These are phyloP conservation scores for Gibbula magus DNA, from an alignment of 2,888 invertebrate species.

Conservation along the genomic window DNA sequence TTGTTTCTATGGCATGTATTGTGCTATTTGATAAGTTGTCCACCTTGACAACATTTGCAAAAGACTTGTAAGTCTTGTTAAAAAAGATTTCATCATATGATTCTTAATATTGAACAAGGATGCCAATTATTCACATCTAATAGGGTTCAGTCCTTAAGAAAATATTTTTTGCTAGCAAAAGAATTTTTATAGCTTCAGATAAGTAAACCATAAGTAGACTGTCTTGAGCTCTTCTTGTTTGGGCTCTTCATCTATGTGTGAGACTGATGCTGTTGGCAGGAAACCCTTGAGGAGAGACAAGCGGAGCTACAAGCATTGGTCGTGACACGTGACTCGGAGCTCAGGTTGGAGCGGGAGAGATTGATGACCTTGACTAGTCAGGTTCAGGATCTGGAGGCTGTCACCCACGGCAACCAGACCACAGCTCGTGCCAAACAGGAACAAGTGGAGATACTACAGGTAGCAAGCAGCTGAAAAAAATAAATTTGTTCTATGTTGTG, in stretches of 20 bases:
- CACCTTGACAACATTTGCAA: no score
- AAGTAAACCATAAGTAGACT: no score
- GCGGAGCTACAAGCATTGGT: constrained; percentile 22
- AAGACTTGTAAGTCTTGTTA: no score
- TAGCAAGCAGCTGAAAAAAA: constrained; percentile 29
- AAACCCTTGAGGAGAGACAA: constrained; percentile 20
- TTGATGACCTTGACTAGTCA: constrained; percentile 44
- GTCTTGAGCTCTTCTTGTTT: no score
- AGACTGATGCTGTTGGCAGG: not conserved
- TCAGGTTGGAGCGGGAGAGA: constrained; percentile 54
- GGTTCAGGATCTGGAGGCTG: constrained; percentile 53
- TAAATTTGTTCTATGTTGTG: not conserved
- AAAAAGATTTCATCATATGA: no score
- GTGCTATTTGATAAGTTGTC: no score
- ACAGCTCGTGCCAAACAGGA: constrained; percentile 55
- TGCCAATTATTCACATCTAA: no score
- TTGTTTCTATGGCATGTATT: no score
- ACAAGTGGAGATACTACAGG: constrained; percentile 64
- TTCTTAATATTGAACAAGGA: no score
- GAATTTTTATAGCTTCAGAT: no score
- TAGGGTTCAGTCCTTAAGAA: no score
- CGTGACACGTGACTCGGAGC: constrained; percentile 51
- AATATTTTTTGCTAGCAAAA: no score
- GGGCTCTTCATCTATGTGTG: not conserved
- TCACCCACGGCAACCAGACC: constrained; percentile 49